These are phyloP conservation scores for Tamias sibiricus DNA, from an alignment of 2,113 vertebrate species.

Conservation along the genomic window DNA sequence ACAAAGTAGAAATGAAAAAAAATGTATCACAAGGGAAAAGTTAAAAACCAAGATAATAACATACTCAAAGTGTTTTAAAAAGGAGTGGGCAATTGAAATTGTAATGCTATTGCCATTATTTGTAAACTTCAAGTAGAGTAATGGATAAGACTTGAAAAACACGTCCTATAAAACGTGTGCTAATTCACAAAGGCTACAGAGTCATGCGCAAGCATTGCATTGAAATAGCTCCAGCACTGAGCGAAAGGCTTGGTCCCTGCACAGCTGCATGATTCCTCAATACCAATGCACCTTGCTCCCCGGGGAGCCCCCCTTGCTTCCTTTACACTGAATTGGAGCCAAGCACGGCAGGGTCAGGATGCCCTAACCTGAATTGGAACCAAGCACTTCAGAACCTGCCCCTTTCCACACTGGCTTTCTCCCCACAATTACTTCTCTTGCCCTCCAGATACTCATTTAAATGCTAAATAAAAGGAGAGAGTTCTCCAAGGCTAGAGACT, in stretches of 20 bases:
- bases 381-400: not conserved
- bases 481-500: slow-evolving; percentile 16
- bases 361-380: too few species aligned
- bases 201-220: fast-evolving
- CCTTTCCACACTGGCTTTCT: not conserved
- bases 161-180: too few species aligned
- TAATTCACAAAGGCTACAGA: not conserved
- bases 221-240: not conserved
- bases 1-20: not conserved
- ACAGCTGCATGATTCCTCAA: not conserved
- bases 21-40: not conserved
- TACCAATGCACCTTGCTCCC: not conserved
- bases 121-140: not conserved
- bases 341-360: not conserved
- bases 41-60: not conserved
- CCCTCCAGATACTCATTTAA: slow-evolving; percentile 56
- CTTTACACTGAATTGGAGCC: not conserved
- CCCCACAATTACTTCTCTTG: slow-evolving; percentile 39
- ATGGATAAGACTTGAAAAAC: not conserved
- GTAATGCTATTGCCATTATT: not conserved
- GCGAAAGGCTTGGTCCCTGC: fast-evolving
- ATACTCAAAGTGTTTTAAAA: not conserved
- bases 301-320: not conserved
- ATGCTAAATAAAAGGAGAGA: slow-evolving; percentile 57
- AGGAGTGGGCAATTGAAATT: not conserved